Evolutionary conservation across 2,797 vertebrate genomes (phyloP).

Genomic region (Fratercula arctica): DNA sequence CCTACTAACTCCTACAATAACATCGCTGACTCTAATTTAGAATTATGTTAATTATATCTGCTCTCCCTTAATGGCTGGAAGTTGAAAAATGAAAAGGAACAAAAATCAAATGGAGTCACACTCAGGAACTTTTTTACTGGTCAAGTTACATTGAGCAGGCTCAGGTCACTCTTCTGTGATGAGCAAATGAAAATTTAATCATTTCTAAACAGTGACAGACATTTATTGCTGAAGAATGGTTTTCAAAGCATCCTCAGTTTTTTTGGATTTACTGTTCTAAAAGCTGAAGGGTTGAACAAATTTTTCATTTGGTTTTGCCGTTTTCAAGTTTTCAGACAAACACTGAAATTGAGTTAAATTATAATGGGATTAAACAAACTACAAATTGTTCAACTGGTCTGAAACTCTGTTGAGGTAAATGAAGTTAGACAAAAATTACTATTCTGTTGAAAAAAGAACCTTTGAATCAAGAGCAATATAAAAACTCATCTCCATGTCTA

Average conservation of each 20-base stretch:
- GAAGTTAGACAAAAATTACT: background rate
- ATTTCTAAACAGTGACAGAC: background rate
- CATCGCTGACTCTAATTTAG: constrained; percentile 4
- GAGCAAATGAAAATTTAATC: background rate
- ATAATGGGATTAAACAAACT: background rate
- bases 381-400: background rate
- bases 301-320: background rate
- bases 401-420: background rate
- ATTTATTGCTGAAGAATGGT: background rate
- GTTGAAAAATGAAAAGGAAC: background rate
- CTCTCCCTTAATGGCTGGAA: background rate
- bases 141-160: background rate
- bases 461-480: background rate
- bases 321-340: background rate
- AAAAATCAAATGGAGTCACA: background rate
- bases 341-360: background rate
- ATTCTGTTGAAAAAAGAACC: background rate
- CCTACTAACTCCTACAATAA: constrained; percentile 28
- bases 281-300: background rate
- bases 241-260: background rate
- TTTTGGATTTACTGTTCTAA: background rate
- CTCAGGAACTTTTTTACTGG: background rate
- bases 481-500: background rate
- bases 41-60: constrained; percentile 15
- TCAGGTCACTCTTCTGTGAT: background rate